Conservation (phyloP, 2,797 vertebrate species). For the Eidolon dupreanum region DNA sequence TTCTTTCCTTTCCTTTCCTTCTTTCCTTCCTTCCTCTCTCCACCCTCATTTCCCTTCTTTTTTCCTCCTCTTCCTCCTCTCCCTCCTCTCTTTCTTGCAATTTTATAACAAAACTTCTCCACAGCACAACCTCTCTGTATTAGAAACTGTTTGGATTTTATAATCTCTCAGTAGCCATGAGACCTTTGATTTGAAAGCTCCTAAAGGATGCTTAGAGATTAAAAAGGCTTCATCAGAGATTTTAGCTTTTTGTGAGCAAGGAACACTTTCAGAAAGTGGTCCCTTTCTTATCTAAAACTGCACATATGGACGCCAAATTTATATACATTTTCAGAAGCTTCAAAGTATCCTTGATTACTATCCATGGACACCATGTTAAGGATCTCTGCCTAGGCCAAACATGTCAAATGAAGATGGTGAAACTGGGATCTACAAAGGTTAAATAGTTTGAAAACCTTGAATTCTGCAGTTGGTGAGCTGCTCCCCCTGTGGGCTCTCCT, state of each 20-base stretch:
- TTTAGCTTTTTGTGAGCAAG: background rate
- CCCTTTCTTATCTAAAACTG: slow-evolving; percentile 19
- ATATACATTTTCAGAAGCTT: background rate
- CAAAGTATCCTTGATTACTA: background rate
- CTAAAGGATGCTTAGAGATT: slow-evolving; percentile 15
- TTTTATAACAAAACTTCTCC: slow-evolving; percentile 30
- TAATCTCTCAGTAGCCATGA: background rate
- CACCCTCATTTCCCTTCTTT: background rate
- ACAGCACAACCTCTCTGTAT: slow-evolving; percentile 53
- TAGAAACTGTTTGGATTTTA: slow-evolving; percentile 33
- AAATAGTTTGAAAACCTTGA: background rate
- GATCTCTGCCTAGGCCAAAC: background rate
- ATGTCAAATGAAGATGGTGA: background rate
- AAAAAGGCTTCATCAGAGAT: background rate
- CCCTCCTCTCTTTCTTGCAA: slow-evolving; percentile 40
- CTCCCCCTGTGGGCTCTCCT: background rate
- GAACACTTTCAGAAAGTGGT: background rate
- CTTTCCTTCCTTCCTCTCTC: background rate
- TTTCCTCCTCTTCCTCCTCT: background rate
- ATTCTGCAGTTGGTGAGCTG: background rate
- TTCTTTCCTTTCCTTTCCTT: no score
- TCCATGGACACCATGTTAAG: background rate
- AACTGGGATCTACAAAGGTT: background rate
- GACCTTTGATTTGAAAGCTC: slow-evolving; percentile 2
- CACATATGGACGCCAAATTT: background rate